Evolutionary conservation across 2,888 invertebrate genomes (phyloP).

Genomic region (Trissoscelio sp.): DNA sequence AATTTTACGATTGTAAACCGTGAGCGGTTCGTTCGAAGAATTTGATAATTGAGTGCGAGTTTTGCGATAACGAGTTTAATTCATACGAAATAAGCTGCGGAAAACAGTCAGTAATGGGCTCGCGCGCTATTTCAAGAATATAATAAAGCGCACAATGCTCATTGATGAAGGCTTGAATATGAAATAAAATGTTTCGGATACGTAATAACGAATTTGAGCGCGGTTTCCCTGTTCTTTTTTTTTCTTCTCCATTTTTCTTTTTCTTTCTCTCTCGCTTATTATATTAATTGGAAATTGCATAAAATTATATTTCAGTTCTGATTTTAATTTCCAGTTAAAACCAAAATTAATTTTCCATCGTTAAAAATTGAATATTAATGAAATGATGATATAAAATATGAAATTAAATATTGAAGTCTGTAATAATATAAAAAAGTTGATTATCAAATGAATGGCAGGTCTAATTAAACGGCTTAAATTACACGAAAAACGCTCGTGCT

Average conservation of each 20-base stretch:
- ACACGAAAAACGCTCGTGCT: conserved; percentile 26
- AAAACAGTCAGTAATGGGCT: conserved; percentile 16
- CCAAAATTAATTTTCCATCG: no score
- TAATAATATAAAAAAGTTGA: no score
- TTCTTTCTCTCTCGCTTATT: no score
- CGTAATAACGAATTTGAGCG: conserved; percentile 3
- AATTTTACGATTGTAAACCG: conserved; percentile 25
- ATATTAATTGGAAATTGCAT: no score
- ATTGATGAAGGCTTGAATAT: conserved; percentile 20
- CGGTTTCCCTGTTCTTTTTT: neutral
- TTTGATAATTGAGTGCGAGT: conserved; percentile 33
- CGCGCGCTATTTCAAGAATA: conserved; percentile 25
- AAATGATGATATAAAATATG: no score
- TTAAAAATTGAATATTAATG: no score
- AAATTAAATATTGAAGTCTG: no score
- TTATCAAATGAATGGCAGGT: no score
- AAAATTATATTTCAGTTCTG: no score
- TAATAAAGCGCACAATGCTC: conserved; percentile 33
- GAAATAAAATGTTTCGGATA: conserved; percentile 31
- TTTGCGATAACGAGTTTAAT: conserved; percentile 50
- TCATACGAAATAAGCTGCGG: conserved; percentile 41
- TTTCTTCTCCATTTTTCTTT: neutral
- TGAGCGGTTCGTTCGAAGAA: conserved; percentile 9
- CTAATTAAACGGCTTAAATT: neutral
- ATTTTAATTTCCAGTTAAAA: no score